Percentiles rank a stretch among this genome's conserved stretches.
Evolutionary conservation across 1,140 invertebrate species (phyloP).

Genomic region (Lordiphosa collinella): DNA sequence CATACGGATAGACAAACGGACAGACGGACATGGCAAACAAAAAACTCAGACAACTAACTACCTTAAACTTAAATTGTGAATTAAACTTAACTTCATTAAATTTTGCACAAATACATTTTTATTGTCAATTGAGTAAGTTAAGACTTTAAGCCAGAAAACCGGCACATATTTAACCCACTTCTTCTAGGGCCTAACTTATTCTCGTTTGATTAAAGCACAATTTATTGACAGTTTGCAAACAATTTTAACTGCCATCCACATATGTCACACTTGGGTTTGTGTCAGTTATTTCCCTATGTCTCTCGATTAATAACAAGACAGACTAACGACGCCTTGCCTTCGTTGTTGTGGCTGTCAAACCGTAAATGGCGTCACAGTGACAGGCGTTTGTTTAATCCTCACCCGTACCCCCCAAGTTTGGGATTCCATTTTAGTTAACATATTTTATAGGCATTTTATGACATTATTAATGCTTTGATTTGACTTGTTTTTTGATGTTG

Average conservation of each 20-base stretch:
- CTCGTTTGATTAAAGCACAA: not conserved
- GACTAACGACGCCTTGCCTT: conserved; percentile 2
- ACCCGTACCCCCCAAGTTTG: conserved; percentile 15
- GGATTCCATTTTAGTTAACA: conserved; percentile 48
- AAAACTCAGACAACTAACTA: too few species aligned
- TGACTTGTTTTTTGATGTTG: conserved; percentile 1
- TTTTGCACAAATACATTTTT: too few species aligned
- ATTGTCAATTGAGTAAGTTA: too few species aligned
- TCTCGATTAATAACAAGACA: conserved; percentile 1
- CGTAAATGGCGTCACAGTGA: conserved; percentile 52
- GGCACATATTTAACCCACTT: too few species aligned
- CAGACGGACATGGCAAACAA: too few species aligned
- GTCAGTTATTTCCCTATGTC: not conserved
- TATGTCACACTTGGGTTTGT: not conserved
- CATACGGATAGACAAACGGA: too few species aligned
- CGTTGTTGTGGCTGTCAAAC: conserved; percentile 13
- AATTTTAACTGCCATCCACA: conserved; percentile 9
- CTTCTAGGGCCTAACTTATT: not conserved
- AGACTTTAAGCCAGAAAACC: too few species aligned
- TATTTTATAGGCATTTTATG: conserved; percentile 50
- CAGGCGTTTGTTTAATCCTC: conserved; percentile 20
- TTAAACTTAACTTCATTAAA: too few species aligned
- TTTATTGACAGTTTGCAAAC: conserved; percentile 7
- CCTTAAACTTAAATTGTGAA: too few species aligned
- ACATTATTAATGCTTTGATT: conserved; percentile 36